These are phyloP conservation scores for Siphonodentalium dalli DNA, from an alignment of 2,888 invertebrate species.

Conservation along the genomic window DNA sequence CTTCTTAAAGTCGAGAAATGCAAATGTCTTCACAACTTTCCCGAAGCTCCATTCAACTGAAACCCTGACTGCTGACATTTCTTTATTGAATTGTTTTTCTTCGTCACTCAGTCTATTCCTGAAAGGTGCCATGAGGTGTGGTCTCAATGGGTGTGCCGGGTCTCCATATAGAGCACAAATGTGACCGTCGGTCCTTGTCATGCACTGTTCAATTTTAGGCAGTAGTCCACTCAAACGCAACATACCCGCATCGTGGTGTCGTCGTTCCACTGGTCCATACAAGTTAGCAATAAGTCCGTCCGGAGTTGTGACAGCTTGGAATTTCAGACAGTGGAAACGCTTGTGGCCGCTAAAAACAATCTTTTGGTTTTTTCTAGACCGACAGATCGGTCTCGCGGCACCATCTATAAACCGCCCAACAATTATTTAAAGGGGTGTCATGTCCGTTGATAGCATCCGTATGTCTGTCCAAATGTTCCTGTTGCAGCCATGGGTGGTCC, in stretches of 20 bases:
- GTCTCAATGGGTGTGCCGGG: conserved; percentile 10
- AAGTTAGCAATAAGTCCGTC: conserved; percentile 22
- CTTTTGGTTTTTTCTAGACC: no score
- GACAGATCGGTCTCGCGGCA: conserved; percentile 18
- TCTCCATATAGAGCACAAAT: conserved; percentile 12
- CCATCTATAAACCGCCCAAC: conserved; percentile 22
- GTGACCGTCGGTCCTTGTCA: neutral
- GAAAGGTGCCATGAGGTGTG: conserved; percentile 12
- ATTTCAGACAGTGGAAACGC: no score
- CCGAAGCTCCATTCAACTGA: conserved; percentile 19
- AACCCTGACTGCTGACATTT: conserved; percentile 11
- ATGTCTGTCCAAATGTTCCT: neutral
- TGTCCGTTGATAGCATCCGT: conserved; percentile 1
- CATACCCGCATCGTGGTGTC: conserved; percentile 10
- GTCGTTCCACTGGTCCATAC: conserved; percentile 12
- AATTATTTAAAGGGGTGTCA: conserved; percentile 5
- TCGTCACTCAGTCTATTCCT: conserved; percentile 1
- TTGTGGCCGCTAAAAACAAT: no score
- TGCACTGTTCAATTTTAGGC: conserved; percentile 21
- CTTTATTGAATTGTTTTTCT: conserved; percentile 7
- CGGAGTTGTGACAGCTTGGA: conserved; percentile 17
- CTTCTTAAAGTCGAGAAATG: conserved; percentile 6
- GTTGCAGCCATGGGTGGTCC: neutral
- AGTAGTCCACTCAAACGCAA: conserved; percentile 15
- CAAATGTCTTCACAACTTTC: conserved; percentile 9